Base-by-base conservation (phyloP, 1,140 invertebrate species). In the Nomia melanderi region DNA sequence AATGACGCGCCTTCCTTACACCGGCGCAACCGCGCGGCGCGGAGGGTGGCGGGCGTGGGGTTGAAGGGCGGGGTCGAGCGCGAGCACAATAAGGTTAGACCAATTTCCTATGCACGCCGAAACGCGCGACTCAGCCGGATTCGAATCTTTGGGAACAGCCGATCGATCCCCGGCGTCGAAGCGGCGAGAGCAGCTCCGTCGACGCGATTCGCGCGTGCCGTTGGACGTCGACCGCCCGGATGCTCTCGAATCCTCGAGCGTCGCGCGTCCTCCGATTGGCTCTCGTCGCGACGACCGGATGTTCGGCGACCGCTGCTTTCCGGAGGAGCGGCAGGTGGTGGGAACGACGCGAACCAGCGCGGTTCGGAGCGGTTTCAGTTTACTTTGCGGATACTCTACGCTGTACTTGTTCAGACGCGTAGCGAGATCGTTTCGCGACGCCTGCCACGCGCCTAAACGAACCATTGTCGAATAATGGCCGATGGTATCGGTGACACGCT, bases 1-100 rank as follows among this genome's bases (percentile, higher is more conserved):
- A 44, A 2, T 81, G 79, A 70, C 73, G 67, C 79, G 60, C 64
- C 25, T 85, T 82, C 33, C 11, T 75, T 69, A 50, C 63, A 57
- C 47, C 47, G 31, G 31, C 60, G 41, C 12, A 17, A 60, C 60
- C 31, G 44, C 33, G 29, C 25, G 54, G 2, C 17, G 25, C 17
- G 47, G 0, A 56, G 36, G 5, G n/a, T n/a, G n/a, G 65, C 29
- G 63, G 29, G n/a, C 8, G 65, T 23, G 57, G 25, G 17, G 25
- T n/a, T n/a, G 44, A 17, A 12, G 44, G 50, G 41, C 27, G 14
- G 25, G 56, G 23, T 6, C 8, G 8, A 39, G 23, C 33, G 41
- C 17, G 44, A 59, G 44, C 29, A 20, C 33, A 57, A 29, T 62
- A 69, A 47, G 27, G 31, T 56, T 33, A 59, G 36, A 75, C 56